Percentiles rank a stretch among this genome's conserved stretches.
Evolutionary conservation across 1,140 invertebrate genomes (phyloP).

Genomic region (Ooceraea biroi): DNA sequence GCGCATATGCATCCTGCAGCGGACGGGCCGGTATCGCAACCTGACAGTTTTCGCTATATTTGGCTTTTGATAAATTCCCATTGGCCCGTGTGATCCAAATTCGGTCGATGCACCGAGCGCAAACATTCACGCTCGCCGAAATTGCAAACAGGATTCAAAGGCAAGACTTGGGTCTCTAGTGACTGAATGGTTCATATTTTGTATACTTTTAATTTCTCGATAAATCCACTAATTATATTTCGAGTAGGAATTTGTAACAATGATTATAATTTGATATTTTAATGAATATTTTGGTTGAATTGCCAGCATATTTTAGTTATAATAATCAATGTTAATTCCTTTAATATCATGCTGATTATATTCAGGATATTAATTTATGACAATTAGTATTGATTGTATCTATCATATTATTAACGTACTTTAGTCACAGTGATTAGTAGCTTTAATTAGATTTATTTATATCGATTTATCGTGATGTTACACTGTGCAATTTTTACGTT

Average conservation of each 20-base stretch:
- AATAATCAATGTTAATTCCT: too few relatives aligned
- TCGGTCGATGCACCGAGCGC: conserved; percentile 27
- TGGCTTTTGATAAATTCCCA: conserved; percentile 67
- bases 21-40: conserved; percentile 28
- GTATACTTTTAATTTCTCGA: not conserved
- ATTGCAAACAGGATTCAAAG: conserved; percentile 26
- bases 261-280: not conserved
- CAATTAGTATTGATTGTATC: not conserved
- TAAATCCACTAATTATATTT: not conserved
- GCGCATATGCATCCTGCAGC: conserved; percentile 5
- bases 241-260: not conserved
- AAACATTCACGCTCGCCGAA: not conserved
- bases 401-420: not conserved
- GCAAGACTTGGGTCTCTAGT: not conserved
- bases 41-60: conserved; percentile 65
- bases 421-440: not conserved
- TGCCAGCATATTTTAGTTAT: too few relatives aligned
- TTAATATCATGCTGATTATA: too few relatives aligned
- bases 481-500: not conserved
- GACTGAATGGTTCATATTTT: not conserved
- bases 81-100: conserved; percentile 45
- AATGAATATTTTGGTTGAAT: too few relatives aligned
- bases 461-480: not conserved
- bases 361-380: too few relatives aligned
- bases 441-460: not conserved